A percentile compares a stretch with the other conserved stretches of the same genome.
Conservation (phyloP, 2,113 vertebrate species). For the Apistogramma diplotaenia region DNA sequence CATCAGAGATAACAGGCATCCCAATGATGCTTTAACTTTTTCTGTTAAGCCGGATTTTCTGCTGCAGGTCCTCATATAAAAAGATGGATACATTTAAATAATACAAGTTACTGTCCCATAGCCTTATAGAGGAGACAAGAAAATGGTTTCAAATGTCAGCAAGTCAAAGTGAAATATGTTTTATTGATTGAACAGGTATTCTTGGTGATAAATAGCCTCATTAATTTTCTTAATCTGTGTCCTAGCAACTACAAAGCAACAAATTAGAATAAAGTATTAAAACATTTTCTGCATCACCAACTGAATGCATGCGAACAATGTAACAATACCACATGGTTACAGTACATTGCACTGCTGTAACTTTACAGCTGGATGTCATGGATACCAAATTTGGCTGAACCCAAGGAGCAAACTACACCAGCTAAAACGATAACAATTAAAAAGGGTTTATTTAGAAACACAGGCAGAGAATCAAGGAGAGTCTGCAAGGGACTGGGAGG, state of each 20-base stretch:
- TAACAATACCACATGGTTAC: background rate
- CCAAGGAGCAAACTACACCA: no score
- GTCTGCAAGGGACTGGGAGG: no score
- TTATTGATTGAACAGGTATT: background rate
- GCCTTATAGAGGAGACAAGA: no score
- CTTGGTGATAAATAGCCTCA: background rate
- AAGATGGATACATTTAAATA: background rate
- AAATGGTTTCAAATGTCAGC: no score
- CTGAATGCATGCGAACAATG: background rate
- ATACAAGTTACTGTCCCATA: no score
- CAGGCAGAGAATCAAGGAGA: no score
- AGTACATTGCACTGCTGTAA: background rate
- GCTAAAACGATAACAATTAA: no score
- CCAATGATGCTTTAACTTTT: background rate
- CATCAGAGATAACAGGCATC: background rate
- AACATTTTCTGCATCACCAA: background rate
- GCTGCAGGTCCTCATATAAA: background rate
- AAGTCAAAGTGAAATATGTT: no score
- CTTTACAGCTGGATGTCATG: background rate
- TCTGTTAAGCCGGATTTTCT: background rate
- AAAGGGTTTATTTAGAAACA: no score
- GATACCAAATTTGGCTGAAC: no score
- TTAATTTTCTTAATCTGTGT: background rate
- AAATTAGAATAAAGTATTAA: background rate
- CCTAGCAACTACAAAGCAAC: background rate